These are phyloP conservation scores for Odocoileus virginianus DNA, from an alignment of 2,113 vertebrate species.

Conservation along the genomic window DNA sequence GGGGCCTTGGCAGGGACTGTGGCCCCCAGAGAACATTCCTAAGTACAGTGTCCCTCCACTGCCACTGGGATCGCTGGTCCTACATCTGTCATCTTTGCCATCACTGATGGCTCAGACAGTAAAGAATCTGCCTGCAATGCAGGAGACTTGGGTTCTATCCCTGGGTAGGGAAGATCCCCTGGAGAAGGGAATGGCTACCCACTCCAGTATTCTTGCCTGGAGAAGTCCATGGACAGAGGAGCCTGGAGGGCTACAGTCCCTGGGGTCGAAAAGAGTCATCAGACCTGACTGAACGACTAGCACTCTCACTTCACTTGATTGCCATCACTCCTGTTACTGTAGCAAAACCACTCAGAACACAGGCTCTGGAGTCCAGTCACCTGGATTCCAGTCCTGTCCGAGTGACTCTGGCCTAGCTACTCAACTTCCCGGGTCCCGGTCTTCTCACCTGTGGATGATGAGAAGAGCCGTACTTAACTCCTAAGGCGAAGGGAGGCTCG, in stretches of 20 bases:
- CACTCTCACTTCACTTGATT: neutral
- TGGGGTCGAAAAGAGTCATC: neutral
- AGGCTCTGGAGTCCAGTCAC: neutral
- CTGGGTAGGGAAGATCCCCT: neutral
- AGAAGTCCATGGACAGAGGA: neutral
- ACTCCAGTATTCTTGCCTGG: neutral
- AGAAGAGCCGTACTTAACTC: neutral
- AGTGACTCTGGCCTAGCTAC: neutral
- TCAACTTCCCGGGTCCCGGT: neutral
- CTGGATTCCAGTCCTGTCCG: neutral
- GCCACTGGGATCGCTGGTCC: rapidly evolving
- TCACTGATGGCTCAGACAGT: neutral
- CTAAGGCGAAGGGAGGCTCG: neutral
- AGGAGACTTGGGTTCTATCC: neutral
- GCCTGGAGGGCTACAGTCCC: neutral
- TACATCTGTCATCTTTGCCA: neutral
- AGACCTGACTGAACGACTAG: rapidly evolving
- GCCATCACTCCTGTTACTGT: neutral
- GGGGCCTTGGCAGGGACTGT: neutral
- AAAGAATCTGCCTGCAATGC: neutral
- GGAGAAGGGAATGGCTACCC: neutral
- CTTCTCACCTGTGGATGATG: neutral
- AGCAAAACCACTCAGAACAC: no score
- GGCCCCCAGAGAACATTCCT: neutral
- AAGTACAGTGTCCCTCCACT: neutral